These are phyloP conservation scores for Ceratitis capitata DNA, from an alignment of 1,140 invertebrate genomes.

Conservation along the genomic window DNA sequence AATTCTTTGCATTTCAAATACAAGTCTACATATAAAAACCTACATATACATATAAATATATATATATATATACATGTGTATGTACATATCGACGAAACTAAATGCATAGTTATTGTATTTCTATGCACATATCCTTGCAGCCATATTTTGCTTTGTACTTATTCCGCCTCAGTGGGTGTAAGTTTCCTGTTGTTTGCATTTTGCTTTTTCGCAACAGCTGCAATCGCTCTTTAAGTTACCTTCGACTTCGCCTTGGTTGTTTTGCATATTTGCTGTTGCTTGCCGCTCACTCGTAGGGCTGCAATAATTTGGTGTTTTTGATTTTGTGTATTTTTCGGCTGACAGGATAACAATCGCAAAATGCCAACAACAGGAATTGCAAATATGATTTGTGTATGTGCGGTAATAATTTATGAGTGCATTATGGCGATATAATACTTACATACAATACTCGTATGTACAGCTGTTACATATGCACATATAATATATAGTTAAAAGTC, in stretches of 20 bases:
- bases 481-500: neutral
- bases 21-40: too few species aligned
- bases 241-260: neutral
- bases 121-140: neutral
- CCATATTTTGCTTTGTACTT: neutral
- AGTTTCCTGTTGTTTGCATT: neutral
- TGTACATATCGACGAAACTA: too few species aligned
- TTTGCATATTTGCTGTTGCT: conserved; percentile 31
- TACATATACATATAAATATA: too few species aligned
- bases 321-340: conserved; percentile 33
- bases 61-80: too few species aligned
- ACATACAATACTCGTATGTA: neutral
- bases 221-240: neutral
- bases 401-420: conserved; percentile 27
- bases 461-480: neutral
- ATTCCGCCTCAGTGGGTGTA: neutral
- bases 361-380: conserved; percentile 34
- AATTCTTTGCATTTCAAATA: neutral
- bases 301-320: neutral
- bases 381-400: conserved; percentile 33
- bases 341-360: conserved; percentile 31
- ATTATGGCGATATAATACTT: conserved; percentile 23
- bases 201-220: neutral
- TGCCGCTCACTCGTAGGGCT: neutral
- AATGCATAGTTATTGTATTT: too few species aligned